Percentiles rank a stretch among this genome's conserved stretches.
Conservation (phyloP, 1,140 invertebrate species). For the Macrobrachium rosenbergii region DNA sequence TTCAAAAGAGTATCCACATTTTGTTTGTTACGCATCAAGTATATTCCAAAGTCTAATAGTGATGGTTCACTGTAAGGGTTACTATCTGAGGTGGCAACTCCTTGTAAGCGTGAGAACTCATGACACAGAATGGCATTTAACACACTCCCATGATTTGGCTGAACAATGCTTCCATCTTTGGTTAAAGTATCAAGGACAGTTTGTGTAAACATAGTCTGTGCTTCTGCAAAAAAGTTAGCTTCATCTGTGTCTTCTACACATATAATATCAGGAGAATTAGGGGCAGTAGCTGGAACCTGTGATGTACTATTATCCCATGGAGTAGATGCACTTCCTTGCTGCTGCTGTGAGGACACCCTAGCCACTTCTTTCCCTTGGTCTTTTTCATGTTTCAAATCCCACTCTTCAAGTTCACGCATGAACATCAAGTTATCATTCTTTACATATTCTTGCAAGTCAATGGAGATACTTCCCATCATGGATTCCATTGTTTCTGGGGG, state of each 20-base stretch:
- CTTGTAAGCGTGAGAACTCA: conserved; percentile 43
- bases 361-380: conserved; percentile 13
- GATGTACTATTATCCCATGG: conserved; percentile 39
- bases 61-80: conserved; percentile 39
- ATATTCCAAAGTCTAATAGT: conserved; percentile 52
- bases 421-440: conserved; percentile 70
- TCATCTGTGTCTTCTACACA: conserved; percentile 47
- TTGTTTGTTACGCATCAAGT: conserved; percentile 47
- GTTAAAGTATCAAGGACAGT: conserved; percentile 35
- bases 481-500: conserved; percentile 25
- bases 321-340: conserved; percentile 4
- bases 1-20: conserved; percentile 14
- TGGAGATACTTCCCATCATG: conserved; percentile 66
- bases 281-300: conserved; percentile 48
- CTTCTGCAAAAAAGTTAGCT: conserved; percentile 46
- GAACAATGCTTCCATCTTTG: conserved; percentile 3
- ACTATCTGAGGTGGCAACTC: conserved; percentile 31
- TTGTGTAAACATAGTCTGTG: conserved; percentile 44
- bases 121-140: conserved; percentile 32
- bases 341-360: neutral
- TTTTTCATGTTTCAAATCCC: conserved; percentile 69
- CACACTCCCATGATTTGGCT: conserved; percentile 12
- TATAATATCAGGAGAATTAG: conserved; percentile 57
- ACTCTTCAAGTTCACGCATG: conserved; percentile 69
- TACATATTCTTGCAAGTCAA: conserved; percentile 70